Base-by-base conservation (phyloP, 1,140 invertebrate genomes). In the Epicauta chinensis region DNA sequence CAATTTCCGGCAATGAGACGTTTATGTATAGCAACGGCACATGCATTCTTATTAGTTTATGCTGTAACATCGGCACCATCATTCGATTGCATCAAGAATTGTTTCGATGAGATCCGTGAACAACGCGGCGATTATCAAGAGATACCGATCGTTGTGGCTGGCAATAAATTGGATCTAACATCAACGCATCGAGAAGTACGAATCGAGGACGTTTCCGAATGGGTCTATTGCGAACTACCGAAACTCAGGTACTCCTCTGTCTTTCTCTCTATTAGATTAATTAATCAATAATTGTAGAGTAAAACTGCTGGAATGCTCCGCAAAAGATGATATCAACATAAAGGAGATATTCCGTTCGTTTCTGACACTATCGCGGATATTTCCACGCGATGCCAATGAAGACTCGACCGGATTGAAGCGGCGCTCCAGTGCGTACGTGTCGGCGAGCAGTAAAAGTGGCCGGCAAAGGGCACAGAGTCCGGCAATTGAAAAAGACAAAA, bases 41-140 rank as follows among this genome's bases (percentile, higher is more conserved):
- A 91, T 69, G 92, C 90, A 6, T 95, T 95, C 66, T 79, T 94
- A 31, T 76, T 95, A 12, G 91, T 94, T 7, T 95, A 93, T 68
- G 83, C 88, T 10, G 81, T 89, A n/a, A 89, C 87, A 13, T 84
- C 83, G 37, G 72, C 75, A 49, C 74, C 80, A 23, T 89, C 86
- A n/a, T 88, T 91, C 64, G 77, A 82, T 45, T 81, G 81, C 56
- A 78, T 91, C 35, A 89, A 89, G 66, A 78, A 83, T 60, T 86
- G 87, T 60, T 89, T 92, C 67, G 84, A 89, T 64, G 87, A 91
- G 71, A 86, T 92, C 34, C 76, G 86, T 55, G 88, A 91, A 65
- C 85, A 89, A 60, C 71, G 87, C 36, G 75, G 79, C 3, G 88
- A 90, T 62, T 86, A 78, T 63, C 75, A 90, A 76, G 87, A 91